Percentiles rank a stretch among this genome's conserved stretches.
Evolutionary conservation across 2,888 invertebrate species (phyloP).

Genomic region (Sesia bembeciformis): DNA sequence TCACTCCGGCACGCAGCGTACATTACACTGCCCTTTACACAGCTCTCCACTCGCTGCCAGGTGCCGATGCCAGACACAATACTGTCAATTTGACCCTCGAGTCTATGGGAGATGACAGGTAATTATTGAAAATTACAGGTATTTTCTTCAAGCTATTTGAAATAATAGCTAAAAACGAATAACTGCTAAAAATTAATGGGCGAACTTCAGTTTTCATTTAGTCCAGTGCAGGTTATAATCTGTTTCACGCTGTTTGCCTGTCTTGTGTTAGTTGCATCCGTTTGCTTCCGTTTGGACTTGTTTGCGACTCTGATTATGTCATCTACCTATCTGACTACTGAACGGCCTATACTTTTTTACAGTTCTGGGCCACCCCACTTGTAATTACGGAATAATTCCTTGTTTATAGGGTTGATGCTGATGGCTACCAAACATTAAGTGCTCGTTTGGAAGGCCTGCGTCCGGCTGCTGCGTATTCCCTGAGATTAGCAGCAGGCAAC

Average conservation of each 20-base stretch:
- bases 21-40: conserved; percentile 30
- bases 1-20: background rate
- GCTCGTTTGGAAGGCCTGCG: conserved; percentile 67
- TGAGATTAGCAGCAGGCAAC: conserved; percentile 80
- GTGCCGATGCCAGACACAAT: conserved; percentile 15
- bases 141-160: background rate
- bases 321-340: too few relatives aligned
- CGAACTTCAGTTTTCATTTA: too few relatives aligned
- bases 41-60: conserved; percentile 28
- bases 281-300: too few relatives aligned
- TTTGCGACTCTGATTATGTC: too few relatives aligned
- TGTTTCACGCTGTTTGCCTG: too few relatives aligned
- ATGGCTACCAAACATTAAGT: conserved; percentile 17
- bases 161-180: too few relatives aligned
- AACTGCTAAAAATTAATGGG: too few relatives aligned
- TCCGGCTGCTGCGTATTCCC: conserved; percentile 80
- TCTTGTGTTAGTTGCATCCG: too few relatives aligned
- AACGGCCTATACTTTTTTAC: too few relatives aligned
- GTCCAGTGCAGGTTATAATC: too few relatives aligned
- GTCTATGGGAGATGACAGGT: conserved; percentile 17
- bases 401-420: conserved; percentile 20
- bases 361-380: background rate
- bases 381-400: background rate
- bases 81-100: conserved; percentile 36
- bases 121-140: background rate